These are phyloP conservation scores for Gari tellinella DNA, from an alignment of 2,888 invertebrate species.

Conservation along the genomic window DNA sequence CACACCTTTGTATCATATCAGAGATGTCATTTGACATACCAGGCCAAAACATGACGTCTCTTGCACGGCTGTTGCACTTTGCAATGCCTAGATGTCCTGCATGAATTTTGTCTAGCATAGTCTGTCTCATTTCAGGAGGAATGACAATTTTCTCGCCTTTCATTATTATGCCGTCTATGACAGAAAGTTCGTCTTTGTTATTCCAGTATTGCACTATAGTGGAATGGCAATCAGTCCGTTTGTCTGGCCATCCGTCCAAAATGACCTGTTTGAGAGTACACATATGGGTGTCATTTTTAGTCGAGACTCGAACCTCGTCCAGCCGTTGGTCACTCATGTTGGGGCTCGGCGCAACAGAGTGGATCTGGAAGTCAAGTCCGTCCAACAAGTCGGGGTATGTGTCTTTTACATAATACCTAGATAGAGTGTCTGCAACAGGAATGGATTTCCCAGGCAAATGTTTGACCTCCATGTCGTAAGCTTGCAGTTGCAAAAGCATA, in stretches of 20 bases:
- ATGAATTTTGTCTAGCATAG: conserved; percentile 52
- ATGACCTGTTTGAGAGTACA: too few relatives aligned
- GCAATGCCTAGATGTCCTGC: conserved; percentile 59
- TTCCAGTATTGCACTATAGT: conserved; percentile 20
- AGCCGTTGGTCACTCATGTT: conserved; percentile 18
- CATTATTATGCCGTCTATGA: conserved; percentile 36
- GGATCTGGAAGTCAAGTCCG: conserved; percentile 8
- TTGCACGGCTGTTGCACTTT: conserved; percentile 43
- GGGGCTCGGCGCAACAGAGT: conserved; percentile 1
- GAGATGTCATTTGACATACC: conserved; percentile 45
- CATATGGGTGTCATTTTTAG: conserved; percentile 18
- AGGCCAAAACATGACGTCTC: conserved; percentile 61
- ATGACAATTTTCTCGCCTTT: conserved; percentile 40
- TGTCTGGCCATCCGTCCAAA: too few relatives aligned
- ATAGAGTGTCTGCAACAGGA: conserved; percentile 45
- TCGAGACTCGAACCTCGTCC: conserved; percentile 11
- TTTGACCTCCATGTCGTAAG: conserved; percentile 29
- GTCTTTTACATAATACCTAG: conserved; percentile 28
- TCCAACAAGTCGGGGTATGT: conserved; percentile 14
- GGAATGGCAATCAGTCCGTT: conserved; percentile 5
- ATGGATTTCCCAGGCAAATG: conserved; percentile 41
- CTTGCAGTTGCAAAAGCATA: conserved; percentile 36
- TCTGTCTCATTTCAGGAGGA: conserved; percentile 32
- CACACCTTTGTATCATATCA: conserved; percentile 38
- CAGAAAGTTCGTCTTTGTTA: conserved; percentile 26